Percentiles rank a stretch among this genome's conserved stretches.
phyloP scores from a whole-genome alignment of 2,888 invertebrate genomes.

The Chorisops tibialis region DNA sequence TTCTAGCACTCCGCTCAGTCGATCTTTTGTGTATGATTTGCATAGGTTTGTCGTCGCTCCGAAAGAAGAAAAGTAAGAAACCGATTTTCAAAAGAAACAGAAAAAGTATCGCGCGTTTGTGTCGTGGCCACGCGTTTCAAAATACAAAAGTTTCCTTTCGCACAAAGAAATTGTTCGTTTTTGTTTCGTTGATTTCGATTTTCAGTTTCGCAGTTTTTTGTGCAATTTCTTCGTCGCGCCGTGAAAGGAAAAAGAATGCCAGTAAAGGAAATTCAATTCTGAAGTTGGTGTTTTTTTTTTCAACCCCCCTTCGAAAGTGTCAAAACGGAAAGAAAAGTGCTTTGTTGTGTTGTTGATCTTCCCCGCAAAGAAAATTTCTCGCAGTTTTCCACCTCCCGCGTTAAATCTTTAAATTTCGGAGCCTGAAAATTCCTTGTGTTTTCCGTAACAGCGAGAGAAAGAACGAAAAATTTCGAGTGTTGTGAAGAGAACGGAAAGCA shows the following conservation, averaged over 20 bases:
- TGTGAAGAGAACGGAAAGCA: too few relatives aligned
- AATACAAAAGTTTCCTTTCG: not conserved
- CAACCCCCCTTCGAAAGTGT: not conserved
- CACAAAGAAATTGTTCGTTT: not conserved
- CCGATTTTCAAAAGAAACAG: too few relatives aligned
- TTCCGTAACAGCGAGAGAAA: too few relatives aligned
- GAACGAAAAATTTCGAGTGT: too few relatives aligned
- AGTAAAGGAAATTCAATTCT: not conserved
- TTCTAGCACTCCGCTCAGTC: too few relatives aligned
- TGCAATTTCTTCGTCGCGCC: not conserved
- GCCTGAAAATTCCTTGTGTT: too few relatives aligned
- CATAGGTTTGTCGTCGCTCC: not conserved
- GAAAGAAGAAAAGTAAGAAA: constrained; percentile 8
- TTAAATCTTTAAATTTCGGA: too few relatives aligned
- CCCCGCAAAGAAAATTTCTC: not conserved
- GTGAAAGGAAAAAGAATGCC: not conserved
- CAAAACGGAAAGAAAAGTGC: not conserved
- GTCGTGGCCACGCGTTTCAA: not conserved
- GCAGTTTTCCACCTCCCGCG: not conserved
- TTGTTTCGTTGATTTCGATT: not conserved
- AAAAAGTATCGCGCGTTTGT: too few relatives aligned
- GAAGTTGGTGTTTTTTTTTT: not conserved
- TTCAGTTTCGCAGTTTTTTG: not conserved
- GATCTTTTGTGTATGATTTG: not conserved
- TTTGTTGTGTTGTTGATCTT: not conserved